phyloP scores from a whole-genome alignment of 2,888 invertebrate species.

The Hemithea aestivaria region DNA sequence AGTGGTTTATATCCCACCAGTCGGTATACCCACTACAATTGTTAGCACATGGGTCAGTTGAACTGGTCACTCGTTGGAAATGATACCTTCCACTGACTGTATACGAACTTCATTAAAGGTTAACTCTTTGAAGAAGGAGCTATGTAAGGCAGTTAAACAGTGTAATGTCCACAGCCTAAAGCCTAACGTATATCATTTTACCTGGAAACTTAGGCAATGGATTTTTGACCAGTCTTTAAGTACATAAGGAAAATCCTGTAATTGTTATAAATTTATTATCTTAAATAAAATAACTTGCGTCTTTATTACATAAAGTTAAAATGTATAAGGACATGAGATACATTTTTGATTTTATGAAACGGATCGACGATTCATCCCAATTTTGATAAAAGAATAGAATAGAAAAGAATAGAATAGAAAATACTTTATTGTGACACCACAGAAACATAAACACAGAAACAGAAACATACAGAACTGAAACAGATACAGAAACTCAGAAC shows the following conservation, averaged over 20 bases:
- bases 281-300: no score
- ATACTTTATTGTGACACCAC: no score
- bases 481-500: no score
- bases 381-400: no score
- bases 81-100: constrained; percentile 41
- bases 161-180: constrained; percentile 32
- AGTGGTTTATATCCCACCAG: constrained; percentile 69
- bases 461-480: no score
- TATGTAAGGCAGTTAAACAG: constrained; percentile 30
- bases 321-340: no score
- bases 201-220: constrained; percentile 59
- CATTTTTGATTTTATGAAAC: no score
- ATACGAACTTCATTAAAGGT: constrained; percentile 30
- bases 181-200: constrained; percentile 45
- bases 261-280: constrained; percentile 1
- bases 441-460: no score
- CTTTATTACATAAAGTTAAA: no score
- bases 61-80: constrained; percentile 35
- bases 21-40: constrained; percentile 67
- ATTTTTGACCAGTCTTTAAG: constrained; percentile 21
- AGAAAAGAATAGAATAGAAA: no score
- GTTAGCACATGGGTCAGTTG: constrained; percentile 48
- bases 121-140: constrained; percentile 2
- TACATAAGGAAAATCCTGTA: constrained; percentile 39
- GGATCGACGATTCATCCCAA: no score